These are phyloP conservation scores for Salarias fasciatus DNA, from an alignment of 2,797 vertebrate genomes.

Conservation along the genomic window DNA sequence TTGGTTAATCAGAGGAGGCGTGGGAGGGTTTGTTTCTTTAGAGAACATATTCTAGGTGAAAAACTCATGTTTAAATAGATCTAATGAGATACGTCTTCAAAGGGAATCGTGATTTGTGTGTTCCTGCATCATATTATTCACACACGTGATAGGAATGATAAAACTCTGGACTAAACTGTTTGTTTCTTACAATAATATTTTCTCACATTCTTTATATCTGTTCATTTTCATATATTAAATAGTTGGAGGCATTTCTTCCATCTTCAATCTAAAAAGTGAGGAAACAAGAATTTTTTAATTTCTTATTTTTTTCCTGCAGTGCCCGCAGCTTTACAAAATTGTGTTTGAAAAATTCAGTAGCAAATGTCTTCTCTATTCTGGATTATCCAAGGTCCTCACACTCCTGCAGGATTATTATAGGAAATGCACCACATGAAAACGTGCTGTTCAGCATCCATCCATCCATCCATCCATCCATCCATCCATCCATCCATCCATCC, in stretches of 20 bases:
- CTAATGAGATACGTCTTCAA: conserved; percentile 31
- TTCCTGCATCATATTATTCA: conserved; percentile 1
- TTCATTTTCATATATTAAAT: not conserved
- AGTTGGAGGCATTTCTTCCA: not conserved
- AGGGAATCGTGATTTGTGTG: not conserved
- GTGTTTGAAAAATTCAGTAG: not conserved
- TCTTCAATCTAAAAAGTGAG: not conserved
- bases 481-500: no score
- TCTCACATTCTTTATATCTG: conserved; percentile 3
- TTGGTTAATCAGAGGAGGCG: conserved; percentile 28
- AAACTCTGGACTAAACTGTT: no score
- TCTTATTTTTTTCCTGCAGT: no score
- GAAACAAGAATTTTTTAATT: not conserved
- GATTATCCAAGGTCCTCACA: not conserved
- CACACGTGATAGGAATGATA: not conserved
- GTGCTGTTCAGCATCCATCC: no score
- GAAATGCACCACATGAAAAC: no score
- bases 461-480: no score
- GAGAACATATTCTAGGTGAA: conserved; percentile 1
- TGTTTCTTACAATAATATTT: not conserved
- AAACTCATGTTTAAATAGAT: conserved; percentile 20
- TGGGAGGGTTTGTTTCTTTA: conserved; percentile 32
- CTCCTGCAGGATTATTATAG: no score
- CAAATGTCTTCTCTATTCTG: not conserved
- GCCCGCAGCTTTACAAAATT: not conserved